Evolutionary conservation across 2,113 vertebrate species (phyloP).

Genomic region (Sylvicapra grimmia): DNA sequence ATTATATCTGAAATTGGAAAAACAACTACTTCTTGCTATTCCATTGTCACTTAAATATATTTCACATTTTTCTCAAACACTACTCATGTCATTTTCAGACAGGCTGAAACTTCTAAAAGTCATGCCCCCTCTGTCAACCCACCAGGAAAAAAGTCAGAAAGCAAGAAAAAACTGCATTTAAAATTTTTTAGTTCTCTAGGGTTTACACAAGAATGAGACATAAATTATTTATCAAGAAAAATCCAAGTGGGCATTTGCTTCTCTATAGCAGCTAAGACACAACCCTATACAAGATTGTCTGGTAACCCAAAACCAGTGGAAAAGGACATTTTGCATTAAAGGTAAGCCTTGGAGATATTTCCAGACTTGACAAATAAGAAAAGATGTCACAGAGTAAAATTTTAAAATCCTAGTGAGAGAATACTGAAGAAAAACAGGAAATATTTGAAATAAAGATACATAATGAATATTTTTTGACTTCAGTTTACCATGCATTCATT

Average conservation of each 20-base stretch:
- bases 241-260: background rate
- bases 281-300: background rate
- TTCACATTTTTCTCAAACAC: slow-evolving; percentile 20
- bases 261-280: background rate
- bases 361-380: background rate
- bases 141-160: background rate
- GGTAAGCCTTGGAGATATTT: background rate
- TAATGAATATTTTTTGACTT: background rate
- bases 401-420: background rate
- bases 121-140: background rate
- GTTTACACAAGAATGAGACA: background rate
- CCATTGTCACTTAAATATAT: background rate
- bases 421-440: background rate
- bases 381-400: background rate
- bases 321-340: background rate
- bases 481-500: background rate
- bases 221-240: slow-evolving; percentile 25
- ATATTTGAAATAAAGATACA: background rate
- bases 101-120: background rate
- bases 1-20: background rate
- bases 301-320: background rate
- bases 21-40: background rate
- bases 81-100: background rate
- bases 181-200: background rate
- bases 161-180: background rate